Percentiles rank a stretch among this genome's conserved stretches.
phyloP scores from a whole-genome alignment of 2,797 vertebrate species.

The Euphonia xanthogaster region DNA sequence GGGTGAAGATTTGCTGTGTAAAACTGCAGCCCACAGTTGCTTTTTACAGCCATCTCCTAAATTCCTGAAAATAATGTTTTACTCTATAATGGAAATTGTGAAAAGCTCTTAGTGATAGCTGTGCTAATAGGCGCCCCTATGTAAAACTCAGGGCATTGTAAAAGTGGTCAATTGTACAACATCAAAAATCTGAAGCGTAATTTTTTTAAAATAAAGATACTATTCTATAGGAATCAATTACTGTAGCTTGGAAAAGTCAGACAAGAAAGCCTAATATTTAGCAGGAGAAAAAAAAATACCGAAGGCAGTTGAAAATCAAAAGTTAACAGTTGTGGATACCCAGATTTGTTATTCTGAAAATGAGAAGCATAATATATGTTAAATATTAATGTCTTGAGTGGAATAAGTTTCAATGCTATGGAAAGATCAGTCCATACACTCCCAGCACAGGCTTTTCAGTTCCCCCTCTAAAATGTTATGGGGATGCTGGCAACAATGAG shows the following conservation, averaged over 20 bases:
- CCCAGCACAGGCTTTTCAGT: not conserved
- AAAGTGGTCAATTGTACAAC: not conserved
- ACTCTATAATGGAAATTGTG: constrained; percentile 40
- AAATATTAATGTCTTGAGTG: not conserved
- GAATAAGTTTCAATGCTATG: not conserved
- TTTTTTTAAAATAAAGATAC: not conserved
- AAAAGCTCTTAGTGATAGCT: not conserved
- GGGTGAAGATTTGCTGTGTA: constrained; percentile 4
- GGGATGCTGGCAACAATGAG: not conserved
- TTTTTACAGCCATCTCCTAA: constrained; percentile 37
- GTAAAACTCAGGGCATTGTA: not conserved
- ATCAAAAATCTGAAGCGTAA: not conserved
- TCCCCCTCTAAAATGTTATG: not conserved
- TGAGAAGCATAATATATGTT: not conserved
- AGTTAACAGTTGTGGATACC: not conserved
- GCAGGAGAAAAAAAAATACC: not conserved
- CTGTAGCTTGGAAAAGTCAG: not conserved
- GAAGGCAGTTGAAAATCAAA: not conserved
- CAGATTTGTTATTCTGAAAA: not conserved
- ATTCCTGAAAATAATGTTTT: constrained; percentile 30
- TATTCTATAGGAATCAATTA: not conserved
- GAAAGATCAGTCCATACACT: not conserved
- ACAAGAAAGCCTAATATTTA: not conserved
- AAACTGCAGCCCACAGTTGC: constrained; percentile 34
- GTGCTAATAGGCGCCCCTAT: not conserved